Base-by-base conservation (phyloP, 2,113 vertebrate species). In the Epinephelus lanceolatus region DNA sequence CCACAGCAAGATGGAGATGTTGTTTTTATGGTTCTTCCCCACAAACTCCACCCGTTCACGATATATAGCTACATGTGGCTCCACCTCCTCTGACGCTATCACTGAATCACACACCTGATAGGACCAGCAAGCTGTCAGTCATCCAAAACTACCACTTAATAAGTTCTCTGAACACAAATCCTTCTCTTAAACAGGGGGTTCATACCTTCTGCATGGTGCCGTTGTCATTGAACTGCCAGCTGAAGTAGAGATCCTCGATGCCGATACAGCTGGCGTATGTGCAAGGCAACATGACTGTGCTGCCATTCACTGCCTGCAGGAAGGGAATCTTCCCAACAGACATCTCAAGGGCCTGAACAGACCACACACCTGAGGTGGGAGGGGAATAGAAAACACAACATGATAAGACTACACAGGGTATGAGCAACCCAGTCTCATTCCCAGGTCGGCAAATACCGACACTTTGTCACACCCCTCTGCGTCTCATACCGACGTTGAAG, bases 241-340 rank as follows among this genome's bases (percentile, higher is more conserved):
- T 94, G 95, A 99, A 97, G 80, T 93, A 92, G 4, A 99, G 96
- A 86, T 97, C 85, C 47, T 95, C 66, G 12, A 98, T 98, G 83
- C 98, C 98, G 0, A 97, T 97, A 76, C 98, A 99, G 93, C 97
- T 97, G 90, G 55, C 14, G 80, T 98, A 99, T 21, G 45, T 73
- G 85, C 98, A 99, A 60, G 97, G 97, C 86, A 99, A 90, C 82
- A 96, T 89, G 55, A 99, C 94, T 0, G 97, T 91, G 8, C 97
- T 96, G 86, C 97, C 97, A 0, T 99, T 99, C 81, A 97, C 95
- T 0, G 96, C 97, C 21, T 92, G 94, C 72, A 98, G 89, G 21
- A 93, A 95, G 37, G 95, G 93, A 59, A 96, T 89, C 89, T 99
- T 99, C 52, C 98, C 98, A 47, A 97, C 96, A 0, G 86, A 94